A percentile compares a stretch with the other conserved stretches of the same genome.
Conservation (phyloP, 1,140 invertebrate species). For the Asbolus verrucosus region DNA sequence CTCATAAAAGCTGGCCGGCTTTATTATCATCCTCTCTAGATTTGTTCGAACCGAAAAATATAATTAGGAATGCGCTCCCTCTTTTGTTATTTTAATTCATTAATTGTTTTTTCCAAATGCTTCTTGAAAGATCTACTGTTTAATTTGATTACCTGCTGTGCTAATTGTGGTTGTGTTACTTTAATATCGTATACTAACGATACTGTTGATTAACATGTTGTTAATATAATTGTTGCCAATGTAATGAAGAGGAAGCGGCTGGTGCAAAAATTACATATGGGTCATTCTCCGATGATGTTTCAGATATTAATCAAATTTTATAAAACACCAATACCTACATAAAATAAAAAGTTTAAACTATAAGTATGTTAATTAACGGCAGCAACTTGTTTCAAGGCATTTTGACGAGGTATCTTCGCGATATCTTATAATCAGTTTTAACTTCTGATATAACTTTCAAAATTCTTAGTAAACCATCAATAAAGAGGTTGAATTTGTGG, state of each 20-base stretch:
- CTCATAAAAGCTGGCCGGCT: conserved; percentile 27
- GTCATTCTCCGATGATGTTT: no score
- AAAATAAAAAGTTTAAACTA: no score
- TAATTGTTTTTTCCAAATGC: conserved; percentile 19
- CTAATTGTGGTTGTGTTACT: conserved; percentile 2
- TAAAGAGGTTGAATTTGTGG: no score
- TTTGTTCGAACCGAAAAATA: neutral
- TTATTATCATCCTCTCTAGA: conserved; percentile 3
- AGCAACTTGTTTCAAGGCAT: no score
- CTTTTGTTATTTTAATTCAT: conserved; percentile 20
- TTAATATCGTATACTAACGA: neutral
- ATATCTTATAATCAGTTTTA: no score
- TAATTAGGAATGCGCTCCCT: conserved; percentile 3
- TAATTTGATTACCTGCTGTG: conserved; percentile 11
- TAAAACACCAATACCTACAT: no score
- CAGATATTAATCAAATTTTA: no score
- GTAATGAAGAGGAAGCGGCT: conserved; percentile 18
- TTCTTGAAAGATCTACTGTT: conserved; percentile 6
- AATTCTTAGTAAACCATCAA: no score
- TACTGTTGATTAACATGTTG: conserved; percentile 3
- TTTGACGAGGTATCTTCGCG: no score
- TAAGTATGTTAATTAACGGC: no score
- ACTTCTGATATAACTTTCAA: no score
- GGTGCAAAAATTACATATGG: conserved; percentile 14
- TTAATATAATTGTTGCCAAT: neutral